Evolutionary conservation across 35 echinoderm and acorn worm genomes (phyloP).

Genomic region (Apostichopus californicus): DNA sequence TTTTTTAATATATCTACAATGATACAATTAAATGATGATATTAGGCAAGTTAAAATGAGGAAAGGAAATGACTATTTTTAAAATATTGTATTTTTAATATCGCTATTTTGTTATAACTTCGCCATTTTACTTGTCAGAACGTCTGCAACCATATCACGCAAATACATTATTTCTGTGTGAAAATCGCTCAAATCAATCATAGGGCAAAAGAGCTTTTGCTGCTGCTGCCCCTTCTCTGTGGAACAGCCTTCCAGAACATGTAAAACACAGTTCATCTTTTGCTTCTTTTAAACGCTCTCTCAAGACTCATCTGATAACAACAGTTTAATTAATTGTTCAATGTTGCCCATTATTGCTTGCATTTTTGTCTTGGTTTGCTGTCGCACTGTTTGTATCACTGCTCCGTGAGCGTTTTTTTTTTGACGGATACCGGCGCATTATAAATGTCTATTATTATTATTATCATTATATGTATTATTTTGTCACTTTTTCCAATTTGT

Average conservation of each 20-base stretch:
- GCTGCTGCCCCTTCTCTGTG: too few relatives aligned
- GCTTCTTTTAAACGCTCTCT: too few relatives aligned
- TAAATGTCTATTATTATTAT: background rate
- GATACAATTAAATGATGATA: background rate
- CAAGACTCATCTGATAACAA: too few relatives aligned
- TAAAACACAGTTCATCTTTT: too few relatives aligned
- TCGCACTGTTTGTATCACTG: too few relatives aligned
- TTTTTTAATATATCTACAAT: too few relatives aligned
- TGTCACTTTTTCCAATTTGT: background rate
- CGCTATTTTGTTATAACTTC: background rate
- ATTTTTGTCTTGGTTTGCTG: background rate
- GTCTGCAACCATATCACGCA: background rate
- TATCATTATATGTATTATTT: background rate
- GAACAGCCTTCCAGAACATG: too few relatives aligned
- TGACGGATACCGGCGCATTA: too few relatives aligned
- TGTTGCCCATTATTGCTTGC: too few relatives aligned
- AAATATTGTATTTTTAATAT: background rate
- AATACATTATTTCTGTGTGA: background rate
- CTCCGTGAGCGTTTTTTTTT: too few relatives aligned
- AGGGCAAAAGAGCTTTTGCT: background rate
- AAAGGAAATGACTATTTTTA: background rate
- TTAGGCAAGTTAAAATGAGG: background rate
- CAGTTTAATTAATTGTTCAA: too few relatives aligned
- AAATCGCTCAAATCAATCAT: too few relatives aligned
- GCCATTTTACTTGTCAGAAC: background rate